Evolutionary conservation across 2,888 invertebrate species (phyloP), one percentile per base, ranked within the genome.

Genomic region (Caenorhabditis angaria): DNA sequence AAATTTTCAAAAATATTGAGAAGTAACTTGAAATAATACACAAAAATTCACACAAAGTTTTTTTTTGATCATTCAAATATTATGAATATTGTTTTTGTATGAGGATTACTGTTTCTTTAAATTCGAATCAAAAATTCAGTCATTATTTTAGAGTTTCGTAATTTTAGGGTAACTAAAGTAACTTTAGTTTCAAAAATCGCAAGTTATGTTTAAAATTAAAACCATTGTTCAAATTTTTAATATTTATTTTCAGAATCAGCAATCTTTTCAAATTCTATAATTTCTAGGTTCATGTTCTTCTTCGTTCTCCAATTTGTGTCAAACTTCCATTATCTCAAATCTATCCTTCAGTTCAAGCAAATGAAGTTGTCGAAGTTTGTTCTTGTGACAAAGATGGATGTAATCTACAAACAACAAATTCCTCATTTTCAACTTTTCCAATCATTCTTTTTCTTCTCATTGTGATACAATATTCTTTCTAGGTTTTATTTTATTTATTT

Each of bases 291-390:
- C 80, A 80, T 51, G 76, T 77, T 29, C 71, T 82, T 3, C 82
- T 80, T 51, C 65, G 69, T 5, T 70, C 70, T 0, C 62, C 77
- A 18, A 76, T 80, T 41, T 82, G 82, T 57, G 77, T 82, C 6
- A 51, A 68, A 29, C 65, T 82, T 18, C 72, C 77, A 53, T 50
- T 82, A n/a, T 76, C 78, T 3, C 72, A 78, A 58, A 79, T 82
- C 27, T 82, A 78, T 59, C 80, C 80, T 41, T 71, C 80, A 47
- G 80, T 79, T 5, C 71, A 75, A 25, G 76, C 73, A 2, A 80
- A 82, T 47, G 80, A 80, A 51, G 57, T 71, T 12, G 82, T 82
- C 3, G 61, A 68, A 65, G 82, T 82, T 20, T 80, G 80, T 53
- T 80, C 80, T 0, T 80, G 80, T 63, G 70, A 67, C n/a, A 73